Evolutionary conservation across 2,888 invertebrate genomes (phyloP).

Genomic region (Anticlea derivata): DNA sequence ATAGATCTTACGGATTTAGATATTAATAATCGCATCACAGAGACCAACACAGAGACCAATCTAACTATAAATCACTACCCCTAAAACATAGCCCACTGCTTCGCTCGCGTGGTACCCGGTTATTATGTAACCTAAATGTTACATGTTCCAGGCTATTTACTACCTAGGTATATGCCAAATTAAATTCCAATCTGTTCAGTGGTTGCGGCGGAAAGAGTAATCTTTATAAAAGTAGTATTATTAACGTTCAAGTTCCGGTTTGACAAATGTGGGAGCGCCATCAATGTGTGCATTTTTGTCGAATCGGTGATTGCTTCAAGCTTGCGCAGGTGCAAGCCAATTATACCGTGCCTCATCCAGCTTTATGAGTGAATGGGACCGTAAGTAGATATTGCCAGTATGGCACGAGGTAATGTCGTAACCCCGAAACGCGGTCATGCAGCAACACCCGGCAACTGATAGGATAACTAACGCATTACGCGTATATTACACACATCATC

Average conservation of each 20-base stretch:
- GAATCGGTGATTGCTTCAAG: not conserved
- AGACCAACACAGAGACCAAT: no score
- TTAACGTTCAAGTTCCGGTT: slow-evolving; percentile 41
- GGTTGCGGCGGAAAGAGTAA: no score
- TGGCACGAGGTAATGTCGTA: slow-evolving; percentile 37
- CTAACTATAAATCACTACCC: slow-evolving; percentile 41
- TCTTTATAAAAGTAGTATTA: slow-evolving; percentile 39
- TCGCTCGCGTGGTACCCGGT: no score
- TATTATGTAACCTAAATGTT: no score
- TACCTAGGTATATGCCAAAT: no score
- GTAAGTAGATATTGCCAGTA: not conserved
- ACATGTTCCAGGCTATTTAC: no score
- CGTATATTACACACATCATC: slow-evolving; percentile 18
- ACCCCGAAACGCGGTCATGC: slow-evolving; percentile 45
- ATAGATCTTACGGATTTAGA: no score
- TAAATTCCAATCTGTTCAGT: no score
- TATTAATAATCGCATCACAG: no score
- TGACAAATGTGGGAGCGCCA: slow-evolving; percentile 34
- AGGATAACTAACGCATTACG: slow-evolving; percentile 21
- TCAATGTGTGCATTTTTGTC: slow-evolving; percentile 36
- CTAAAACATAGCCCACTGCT: no score
- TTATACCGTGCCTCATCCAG: slow-evolving; percentile 35
- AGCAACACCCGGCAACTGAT: slow-evolving; percentile 36
- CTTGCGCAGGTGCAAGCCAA: slow-evolving; percentile 43
- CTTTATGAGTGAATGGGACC: not conserved